Evolutionary conservation across 2,888 invertebrate species (phyloP).

Genomic region (Anagyrus pseudococci): DNA sequence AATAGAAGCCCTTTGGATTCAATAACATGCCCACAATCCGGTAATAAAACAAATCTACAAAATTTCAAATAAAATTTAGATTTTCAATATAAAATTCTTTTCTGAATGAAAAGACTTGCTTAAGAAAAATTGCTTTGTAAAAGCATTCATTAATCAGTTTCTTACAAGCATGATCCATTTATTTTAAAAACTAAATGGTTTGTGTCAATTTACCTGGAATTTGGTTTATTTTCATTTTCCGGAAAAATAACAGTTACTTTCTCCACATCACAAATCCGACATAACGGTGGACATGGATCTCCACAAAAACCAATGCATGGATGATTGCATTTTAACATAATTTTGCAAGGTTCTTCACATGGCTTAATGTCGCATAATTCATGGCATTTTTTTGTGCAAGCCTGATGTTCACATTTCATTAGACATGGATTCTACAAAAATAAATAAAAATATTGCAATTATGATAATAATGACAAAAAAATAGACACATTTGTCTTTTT

Average conservation of each 20-base stretch:
- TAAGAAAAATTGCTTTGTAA: too few relatives aligned
- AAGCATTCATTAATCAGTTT: too few relatives aligned
- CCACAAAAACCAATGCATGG: constrained; percentile 21
- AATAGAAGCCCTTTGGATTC: constrained; percentile 4
- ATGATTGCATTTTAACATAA: constrained; percentile 11
- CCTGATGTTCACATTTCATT: constrained; percentile 5
- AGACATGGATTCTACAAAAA: not conserved
- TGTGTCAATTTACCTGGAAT: constrained; percentile 21
- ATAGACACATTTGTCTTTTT: too few relatives aligned
- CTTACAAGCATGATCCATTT: too few relatives aligned
- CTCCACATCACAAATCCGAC: constrained; percentile 16
- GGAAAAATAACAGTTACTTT: constrained; percentile 2
- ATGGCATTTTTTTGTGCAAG: constrained; percentile 8
- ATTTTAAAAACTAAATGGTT: too few relatives aligned
- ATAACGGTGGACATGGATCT: constrained; percentile 18
- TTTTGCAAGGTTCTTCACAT: constrained; percentile 6
- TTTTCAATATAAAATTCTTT: too few relatives aligned
- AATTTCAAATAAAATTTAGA: too few relatives aligned
- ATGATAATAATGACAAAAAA: too few relatives aligned
- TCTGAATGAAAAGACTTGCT: too few relatives aligned
- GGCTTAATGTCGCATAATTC: constrained; percentile 10
- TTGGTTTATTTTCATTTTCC: constrained; percentile 7
- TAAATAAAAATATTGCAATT: too few relatives aligned
- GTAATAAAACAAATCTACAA: constrained; percentile 12
- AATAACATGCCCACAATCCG: constrained; percentile 19